Evolutionary conservation across 2,113 vertebrate genomes (phyloP).

Genomic region (Poeciliopsis prolifica): DNA sequence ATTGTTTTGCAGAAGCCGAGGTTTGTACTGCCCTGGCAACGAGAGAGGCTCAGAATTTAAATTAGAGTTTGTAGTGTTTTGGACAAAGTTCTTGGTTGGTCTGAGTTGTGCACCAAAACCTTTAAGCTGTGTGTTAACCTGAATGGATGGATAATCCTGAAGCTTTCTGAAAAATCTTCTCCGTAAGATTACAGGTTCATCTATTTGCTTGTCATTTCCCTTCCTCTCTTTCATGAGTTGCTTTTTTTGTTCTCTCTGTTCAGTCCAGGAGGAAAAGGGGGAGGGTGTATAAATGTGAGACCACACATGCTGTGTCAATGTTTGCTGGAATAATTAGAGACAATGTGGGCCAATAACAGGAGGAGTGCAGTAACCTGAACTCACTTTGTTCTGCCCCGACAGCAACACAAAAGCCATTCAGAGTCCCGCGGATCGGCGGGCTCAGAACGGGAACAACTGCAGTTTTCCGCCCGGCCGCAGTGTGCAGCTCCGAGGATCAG

Average conservation of each 20-base stretch:
- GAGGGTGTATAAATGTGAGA: constrained; percentile 64
- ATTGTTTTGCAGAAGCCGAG: constrained; percentile 68
- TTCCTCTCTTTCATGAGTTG: constrained; percentile 17
- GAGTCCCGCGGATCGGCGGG: constrained; percentile 44
- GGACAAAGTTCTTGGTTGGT: constrained; percentile 21
- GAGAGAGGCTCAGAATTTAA: constrained; percentile 60
- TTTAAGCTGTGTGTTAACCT: constrained; percentile 29
- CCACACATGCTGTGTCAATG: constrained; percentile 79
- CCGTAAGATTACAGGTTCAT: constrained; percentile 15
- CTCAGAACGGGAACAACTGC: constrained; percentile 48
- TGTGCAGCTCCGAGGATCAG: constrained; percentile 1
- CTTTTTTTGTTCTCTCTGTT: constrained; percentile 24
- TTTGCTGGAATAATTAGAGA: constrained; percentile 79
- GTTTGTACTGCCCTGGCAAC: constrained; percentile 59
- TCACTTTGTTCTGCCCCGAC: constrained; percentile 73
- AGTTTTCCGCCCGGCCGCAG: constrained; percentile 33
- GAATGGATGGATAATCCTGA: constrained; percentile 4
- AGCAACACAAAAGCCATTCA: constrained; percentile 74
- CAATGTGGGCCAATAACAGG: constrained; percentile 70
- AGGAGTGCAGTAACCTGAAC: constrained; percentile 75
- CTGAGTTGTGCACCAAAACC: constrained; percentile 26
- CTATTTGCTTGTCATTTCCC: constrained; percentile 25
- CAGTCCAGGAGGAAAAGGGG: constrained; percentile 24
- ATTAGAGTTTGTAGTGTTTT: constrained; percentile 59
- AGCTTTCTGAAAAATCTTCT: neutral